These are phyloP conservation scores for Listronotus oregonensis DNA, from an alignment of 1,140 invertebrate genomes.

Conservation along the genomic window DNA sequence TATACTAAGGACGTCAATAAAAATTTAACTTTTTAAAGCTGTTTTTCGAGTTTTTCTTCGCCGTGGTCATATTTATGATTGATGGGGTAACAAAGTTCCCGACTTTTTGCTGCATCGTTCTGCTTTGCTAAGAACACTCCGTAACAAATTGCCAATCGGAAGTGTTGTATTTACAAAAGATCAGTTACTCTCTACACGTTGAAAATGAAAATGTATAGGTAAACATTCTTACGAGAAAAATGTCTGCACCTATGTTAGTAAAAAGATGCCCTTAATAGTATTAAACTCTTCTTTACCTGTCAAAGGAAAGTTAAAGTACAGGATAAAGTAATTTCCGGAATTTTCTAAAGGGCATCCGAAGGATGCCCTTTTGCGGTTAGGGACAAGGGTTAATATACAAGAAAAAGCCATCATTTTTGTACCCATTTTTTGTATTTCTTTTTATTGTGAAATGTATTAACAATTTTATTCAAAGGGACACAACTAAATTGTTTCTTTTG, in stretches of 20 bases:
- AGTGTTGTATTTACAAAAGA: slow-evolving; percentile 6
- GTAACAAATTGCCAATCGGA: slow-evolving; percentile 5
- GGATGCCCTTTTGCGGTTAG: too few relatives aligned
- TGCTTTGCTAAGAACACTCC: not conserved
- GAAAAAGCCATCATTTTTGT: too few relatives aligned
- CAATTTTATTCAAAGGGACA: too few relatives aligned
- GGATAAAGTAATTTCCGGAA: too few relatives aligned
- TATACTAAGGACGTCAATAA: slow-evolving; percentile 13
- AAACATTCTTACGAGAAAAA: not conserved
- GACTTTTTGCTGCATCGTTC: slow-evolving; percentile 4
- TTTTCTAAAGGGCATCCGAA: too few relatives aligned
- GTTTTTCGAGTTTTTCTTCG: slow-evolving; percentile 11
- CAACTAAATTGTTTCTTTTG: too few relatives aligned
- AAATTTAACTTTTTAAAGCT: slow-evolving; percentile 13
- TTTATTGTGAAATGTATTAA: too few relatives aligned
- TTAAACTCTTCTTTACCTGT: not conserved
- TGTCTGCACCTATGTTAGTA: too few relatives aligned
- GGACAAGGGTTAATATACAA: too few relatives aligned
- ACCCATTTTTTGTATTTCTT: too few relatives aligned
- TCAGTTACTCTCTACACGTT: slow-evolving; percentile 2
- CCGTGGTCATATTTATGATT: slow-evolving; percentile 10
- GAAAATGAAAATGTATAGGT: slow-evolving; percentile 8
- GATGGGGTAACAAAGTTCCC: slow-evolving; percentile 9
- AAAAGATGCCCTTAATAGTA: not conserved
- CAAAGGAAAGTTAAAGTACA: too few relatives aligned